These are phyloP conservation scores for Malurus elegans DNA, from an alignment of 2,113 vertebrate species.

Conservation along the genomic window DNA sequence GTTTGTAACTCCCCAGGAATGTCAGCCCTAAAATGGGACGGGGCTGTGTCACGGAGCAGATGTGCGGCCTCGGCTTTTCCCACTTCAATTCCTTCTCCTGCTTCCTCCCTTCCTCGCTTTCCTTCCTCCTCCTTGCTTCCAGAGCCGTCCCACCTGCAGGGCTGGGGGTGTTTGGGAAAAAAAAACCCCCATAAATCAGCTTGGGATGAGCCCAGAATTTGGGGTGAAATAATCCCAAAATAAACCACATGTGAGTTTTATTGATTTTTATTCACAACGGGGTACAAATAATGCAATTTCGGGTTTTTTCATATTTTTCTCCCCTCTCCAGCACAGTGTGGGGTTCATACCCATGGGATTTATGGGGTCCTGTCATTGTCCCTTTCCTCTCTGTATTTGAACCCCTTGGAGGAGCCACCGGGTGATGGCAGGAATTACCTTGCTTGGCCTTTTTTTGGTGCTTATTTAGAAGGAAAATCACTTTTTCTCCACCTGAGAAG, in stretches of 20 bases:
- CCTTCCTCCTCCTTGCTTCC: neutral
- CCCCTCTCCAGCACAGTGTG: neutral
- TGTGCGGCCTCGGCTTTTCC: neutral
- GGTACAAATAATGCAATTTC: neutral
- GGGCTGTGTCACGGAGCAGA: neutral
- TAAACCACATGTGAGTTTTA: neutral
- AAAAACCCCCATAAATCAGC: too few relatives aligned
- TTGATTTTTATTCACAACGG: neutral
- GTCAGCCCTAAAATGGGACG: neutral
- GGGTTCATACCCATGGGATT: neutral
- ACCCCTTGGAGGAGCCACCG: neutral
- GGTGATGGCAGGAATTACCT: neutral
- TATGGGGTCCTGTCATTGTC: neutral
- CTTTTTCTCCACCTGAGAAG: neutral
- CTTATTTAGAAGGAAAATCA: neutral
- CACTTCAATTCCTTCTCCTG: neutral
- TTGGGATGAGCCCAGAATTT: fast-evolving
- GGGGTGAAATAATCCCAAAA: neutral
- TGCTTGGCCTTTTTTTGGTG: neutral
- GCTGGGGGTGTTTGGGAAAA: neutral
- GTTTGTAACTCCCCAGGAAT: neutral
- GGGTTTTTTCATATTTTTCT: neutral
- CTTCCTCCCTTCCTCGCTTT: neutral
- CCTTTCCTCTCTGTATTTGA: neutral
- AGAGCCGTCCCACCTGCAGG: neutral